phyloP scores from a whole-genome alignment of 2,113 vertebrate species.

The Macroglossus sobrinus region DNA sequence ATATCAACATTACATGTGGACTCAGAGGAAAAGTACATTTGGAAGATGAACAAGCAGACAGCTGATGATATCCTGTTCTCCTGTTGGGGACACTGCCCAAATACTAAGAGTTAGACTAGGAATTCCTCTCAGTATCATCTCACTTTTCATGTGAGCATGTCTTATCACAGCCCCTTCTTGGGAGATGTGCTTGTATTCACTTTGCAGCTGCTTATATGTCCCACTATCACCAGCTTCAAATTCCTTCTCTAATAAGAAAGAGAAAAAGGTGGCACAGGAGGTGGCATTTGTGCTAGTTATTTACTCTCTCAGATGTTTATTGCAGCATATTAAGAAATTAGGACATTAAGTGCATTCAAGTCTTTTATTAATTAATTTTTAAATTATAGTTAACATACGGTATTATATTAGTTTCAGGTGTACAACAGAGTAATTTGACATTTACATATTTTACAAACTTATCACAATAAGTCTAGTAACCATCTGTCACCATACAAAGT shows the following conservation, averaged over 20 bases:
- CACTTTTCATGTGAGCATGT: fast-evolving
- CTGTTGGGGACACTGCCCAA: background rate
- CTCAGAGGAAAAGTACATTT: background rate
- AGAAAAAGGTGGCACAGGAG: background rate
- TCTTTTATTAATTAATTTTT: background rate
- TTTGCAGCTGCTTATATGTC: background rate
- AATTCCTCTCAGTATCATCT: background rate
- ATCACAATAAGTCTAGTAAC: too few relatives aligned
- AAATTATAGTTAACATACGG: background rate
- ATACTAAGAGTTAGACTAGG: background rate
- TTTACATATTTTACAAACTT: background rate
- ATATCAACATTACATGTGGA: background rate
- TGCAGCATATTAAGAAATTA: background rate
- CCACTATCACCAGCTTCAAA: background rate
- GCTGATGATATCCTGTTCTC: background rate
- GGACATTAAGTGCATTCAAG: background rate
- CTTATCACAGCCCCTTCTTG: background rate
- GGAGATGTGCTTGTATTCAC: background rate
- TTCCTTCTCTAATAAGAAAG: background rate
- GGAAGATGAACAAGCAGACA: background rate
- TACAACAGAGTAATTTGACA: background rate
- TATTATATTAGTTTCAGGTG: background rate
- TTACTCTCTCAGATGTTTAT: background rate
- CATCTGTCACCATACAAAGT: background rate
- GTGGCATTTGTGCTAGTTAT: background rate